phyloP scores from a whole-genome alignment of 2,113 vertebrate species.

The Engraulis encrasicolus region DNA sequence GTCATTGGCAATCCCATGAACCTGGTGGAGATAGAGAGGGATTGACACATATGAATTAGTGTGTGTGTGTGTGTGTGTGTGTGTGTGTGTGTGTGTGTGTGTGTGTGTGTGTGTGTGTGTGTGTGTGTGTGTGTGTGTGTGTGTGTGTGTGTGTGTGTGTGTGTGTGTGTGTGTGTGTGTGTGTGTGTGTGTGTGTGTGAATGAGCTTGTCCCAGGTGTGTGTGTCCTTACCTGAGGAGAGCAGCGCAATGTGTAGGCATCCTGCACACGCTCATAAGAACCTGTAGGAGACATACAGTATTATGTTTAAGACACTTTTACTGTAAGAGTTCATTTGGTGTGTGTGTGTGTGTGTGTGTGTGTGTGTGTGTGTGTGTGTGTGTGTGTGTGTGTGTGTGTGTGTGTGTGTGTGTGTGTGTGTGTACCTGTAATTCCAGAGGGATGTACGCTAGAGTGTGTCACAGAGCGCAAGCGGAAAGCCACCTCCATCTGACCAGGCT shows the following conservation, averaged over 20 bases:
- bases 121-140: slow-evolving; percentile 17
- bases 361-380: neutral
- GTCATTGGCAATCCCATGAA: slow-evolving; percentile 83
- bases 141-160: neutral
- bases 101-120: slow-evolving; percentile 25
- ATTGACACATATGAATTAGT: neutral
- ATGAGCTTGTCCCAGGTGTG: neutral
- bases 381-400: neutral
- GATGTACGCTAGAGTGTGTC: slow-evolving; percentile 82
- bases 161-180: neutral
- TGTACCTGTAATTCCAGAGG: slow-evolving; percentile 83
- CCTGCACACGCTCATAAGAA: slow-evolving; percentile 95
- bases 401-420: neutral
- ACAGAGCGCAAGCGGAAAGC: slow-evolving; percentile 83
- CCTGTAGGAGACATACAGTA: slow-evolving; percentile 44
- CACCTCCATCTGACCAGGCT: slow-evolving; percentile 82
- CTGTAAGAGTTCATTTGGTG: slow-evolving; percentile 63
- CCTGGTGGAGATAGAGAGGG: slow-evolving; percentile 57
- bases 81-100: neutral
- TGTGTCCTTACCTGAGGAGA: slow-evolving; percentile 55
- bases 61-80: neutral
- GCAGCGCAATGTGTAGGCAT: slow-evolving; percentile 87
- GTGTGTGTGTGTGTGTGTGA: neutral
- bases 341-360: slow-evolving; percentile 79
- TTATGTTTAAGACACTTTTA: no score